Base-by-base conservation (phyloP, 2,888 invertebrate species). In the Mamestra brassicae region DNA sequence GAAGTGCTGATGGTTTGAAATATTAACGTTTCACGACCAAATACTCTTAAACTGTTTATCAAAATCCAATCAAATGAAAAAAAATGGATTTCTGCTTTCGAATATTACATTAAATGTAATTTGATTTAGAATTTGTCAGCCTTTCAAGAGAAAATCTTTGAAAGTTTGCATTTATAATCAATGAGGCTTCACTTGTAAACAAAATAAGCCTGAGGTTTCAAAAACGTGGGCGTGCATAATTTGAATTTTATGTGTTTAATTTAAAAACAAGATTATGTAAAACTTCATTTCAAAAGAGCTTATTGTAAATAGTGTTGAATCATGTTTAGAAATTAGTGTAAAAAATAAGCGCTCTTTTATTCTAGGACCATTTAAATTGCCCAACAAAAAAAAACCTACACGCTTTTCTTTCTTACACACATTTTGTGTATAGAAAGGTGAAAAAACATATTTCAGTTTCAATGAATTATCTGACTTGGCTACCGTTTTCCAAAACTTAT, bases 201-300 rank as follows among this genome's bases (percentile, higher is more conserved):
- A 78, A 6, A 68, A 55, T 80, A 85, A 71, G 66, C 68, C 34
- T 55, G 64, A 71, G 54, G 67, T 78, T 78, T 63, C 81, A 42
- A 88, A 87, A 90, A 85, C 83, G 86, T 79, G 45, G 38, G 50
- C 74, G 64, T 76, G 76, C 81, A 86, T 86, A 86, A 78, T 77
- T 57, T 71, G 8, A 58, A 60, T 36, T 65, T 66, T 55, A 62
- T 26, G 34, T 60, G 52, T 69, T 54, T 45, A 42, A 68, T 13
- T 55, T 54, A 50, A 54, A 66, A 81, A 62, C 13, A 57, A 80
- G 57, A 78, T 74, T 57, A 50, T 52, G 26, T 66, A 13, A 26
- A 73, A 66, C 7, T 57, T 58, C 1, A 38, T 66, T 45, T 47
- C 6, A 45, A 63, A 74, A 52, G 17, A 52, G 47, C 11, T 4